Conservation (phyloP, 2,888 invertebrate species). For the Sminthurides aquaticus region DNA sequence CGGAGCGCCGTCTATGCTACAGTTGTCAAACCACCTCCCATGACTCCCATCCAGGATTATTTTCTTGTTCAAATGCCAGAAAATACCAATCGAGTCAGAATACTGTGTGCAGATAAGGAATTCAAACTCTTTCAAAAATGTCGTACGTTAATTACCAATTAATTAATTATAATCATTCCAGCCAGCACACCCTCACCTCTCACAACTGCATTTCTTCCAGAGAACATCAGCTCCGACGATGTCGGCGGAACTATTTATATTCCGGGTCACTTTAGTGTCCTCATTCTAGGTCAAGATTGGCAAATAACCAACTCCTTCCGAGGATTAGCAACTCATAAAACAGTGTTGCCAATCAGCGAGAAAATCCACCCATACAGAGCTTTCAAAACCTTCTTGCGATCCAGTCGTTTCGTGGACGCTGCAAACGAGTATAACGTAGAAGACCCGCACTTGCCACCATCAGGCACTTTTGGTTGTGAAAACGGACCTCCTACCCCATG, state of each 20-base stretch:
- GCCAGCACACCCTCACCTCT: no score
- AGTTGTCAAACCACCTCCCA: slow-evolving; percentile 26
- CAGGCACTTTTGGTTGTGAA: slow-evolving; percentile 7
- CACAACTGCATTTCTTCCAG: no score
- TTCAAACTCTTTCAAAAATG: neutral
- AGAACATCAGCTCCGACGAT: slow-evolving; percentile 12
- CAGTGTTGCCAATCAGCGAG: slow-evolving; percentile 9
- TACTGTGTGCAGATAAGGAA: slow-evolving; percentile 4
- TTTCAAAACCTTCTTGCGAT: slow-evolving; percentile 2
- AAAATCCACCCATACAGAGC: neutral
- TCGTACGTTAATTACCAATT: no score
- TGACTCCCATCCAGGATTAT: slow-evolving; percentile 17
- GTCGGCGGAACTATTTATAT: slow-evolving; percentile 31
- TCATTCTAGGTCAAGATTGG: slow-evolving; percentile 25
- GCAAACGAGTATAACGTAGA: neutral
- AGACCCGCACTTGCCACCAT: neutral
- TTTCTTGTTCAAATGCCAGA: slow-evolving; percentile 19
- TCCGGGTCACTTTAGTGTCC: slow-evolving; percentile 34
- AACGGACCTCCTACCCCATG: slow-evolving; percentile 8
- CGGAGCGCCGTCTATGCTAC: slow-evolving; percentile 23
- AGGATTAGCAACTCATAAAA: slow-evolving; percentile 16
- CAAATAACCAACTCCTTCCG: slow-evolving; percentile 2
- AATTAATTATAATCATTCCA: no score
- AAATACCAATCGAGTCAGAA: slow-evolving; percentile 18
- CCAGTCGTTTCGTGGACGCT: neutral